Evolutionary conservation across 2,113 vertebrate genomes (phyloP).

Genomic region (Bufo gargarizans): DNA sequence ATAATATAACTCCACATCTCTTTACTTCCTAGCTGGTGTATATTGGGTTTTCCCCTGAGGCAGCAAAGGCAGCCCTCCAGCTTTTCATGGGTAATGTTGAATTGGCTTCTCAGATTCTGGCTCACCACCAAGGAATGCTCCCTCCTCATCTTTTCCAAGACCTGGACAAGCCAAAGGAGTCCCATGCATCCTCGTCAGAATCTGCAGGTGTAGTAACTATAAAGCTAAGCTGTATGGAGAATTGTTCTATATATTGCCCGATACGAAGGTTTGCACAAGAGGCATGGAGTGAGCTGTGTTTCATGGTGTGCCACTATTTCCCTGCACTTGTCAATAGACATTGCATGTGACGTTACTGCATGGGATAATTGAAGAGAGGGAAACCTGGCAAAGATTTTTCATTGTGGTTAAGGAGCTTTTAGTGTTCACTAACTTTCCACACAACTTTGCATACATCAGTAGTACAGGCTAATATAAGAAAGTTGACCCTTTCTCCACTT

Average conservation of each 20-base stretch:
- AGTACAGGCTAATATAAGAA: too few species aligned
- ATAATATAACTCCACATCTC: background rate
- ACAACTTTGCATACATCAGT: too few species aligned
- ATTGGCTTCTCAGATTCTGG: conserved; percentile 83
- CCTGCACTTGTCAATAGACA: background rate
- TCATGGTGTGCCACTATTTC: background rate
- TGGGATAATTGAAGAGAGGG: background rate
- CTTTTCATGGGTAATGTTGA: conserved; percentile 81
- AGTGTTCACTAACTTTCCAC: too few species aligned
- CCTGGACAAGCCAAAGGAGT: conserved; percentile 72
- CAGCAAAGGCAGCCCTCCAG: conserved; percentile 74
- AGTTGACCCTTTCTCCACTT: too few species aligned
- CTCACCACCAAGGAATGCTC: conserved; percentile 78
- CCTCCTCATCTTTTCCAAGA: conserved; percentile 71
- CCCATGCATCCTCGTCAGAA: conserved; percentile 58
- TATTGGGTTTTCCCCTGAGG: conserved; percentile 79
- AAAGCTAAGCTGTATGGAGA: background rate
- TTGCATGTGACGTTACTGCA: background rate
- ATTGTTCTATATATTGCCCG: background rate
- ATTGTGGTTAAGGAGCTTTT: background rate
- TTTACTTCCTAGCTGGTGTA: conserved; percentile 76
- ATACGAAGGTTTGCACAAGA: background rate
- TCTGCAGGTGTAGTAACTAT: conserved; percentile 71
- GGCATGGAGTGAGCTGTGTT: background rate
- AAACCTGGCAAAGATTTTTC: background rate